Evolutionary conservation across 2,888 invertebrate species (phyloP).

Genomic region (Drosophila tanythrix): DNA sequence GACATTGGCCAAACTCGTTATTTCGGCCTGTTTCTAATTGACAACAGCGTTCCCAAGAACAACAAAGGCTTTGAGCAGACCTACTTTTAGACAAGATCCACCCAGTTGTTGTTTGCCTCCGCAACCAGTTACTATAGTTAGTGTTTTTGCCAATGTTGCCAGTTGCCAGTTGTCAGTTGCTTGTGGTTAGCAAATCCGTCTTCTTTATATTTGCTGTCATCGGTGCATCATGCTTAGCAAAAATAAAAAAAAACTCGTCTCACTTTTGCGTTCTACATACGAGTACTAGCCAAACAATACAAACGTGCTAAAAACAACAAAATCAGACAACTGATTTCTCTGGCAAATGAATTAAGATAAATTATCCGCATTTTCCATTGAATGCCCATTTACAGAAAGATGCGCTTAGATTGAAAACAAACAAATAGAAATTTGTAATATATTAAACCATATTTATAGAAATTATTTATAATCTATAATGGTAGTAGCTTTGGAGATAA

Average conservation of each 20-base stretch:
- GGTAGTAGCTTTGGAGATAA: not conserved
- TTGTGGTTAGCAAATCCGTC: constrained; percentile 70
- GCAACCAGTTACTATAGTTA: constrained; percentile 26
- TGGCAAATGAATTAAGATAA: constrained; percentile 27
- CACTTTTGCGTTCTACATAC: constrained; percentile 63
- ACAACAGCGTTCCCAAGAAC: constrained; percentile 15
- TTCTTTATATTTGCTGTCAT: constrained; percentile 75
- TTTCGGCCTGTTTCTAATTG: constrained; percentile 55
- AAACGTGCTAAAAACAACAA: not conserved
- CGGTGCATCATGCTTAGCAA: constrained; percentile 31
- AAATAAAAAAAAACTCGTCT: constrained; percentile 50
- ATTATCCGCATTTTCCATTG: constrained; percentile 45
- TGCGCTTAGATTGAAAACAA: not conserved
- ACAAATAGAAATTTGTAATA: not conserved
- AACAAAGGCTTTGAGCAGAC: constrained; percentile 50
- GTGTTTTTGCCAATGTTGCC: constrained; percentile 6
- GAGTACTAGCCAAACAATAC: constrained; percentile 35
- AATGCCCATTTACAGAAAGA: constrained; percentile 60
- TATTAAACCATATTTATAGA: not conserved
- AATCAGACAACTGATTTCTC: constrained; percentile 48
- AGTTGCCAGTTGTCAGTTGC: constrained; percentile 10
- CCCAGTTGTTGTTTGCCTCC: constrained; percentile 38
- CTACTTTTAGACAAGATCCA: constrained; percentile 55
- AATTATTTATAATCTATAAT: not conserved
- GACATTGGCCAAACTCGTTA: constrained; percentile 21